Evolutionary conservation across 2,797 vertebrate genomes (phyloP).

Genomic region (Pantherophis alleghaniensis): DNA sequence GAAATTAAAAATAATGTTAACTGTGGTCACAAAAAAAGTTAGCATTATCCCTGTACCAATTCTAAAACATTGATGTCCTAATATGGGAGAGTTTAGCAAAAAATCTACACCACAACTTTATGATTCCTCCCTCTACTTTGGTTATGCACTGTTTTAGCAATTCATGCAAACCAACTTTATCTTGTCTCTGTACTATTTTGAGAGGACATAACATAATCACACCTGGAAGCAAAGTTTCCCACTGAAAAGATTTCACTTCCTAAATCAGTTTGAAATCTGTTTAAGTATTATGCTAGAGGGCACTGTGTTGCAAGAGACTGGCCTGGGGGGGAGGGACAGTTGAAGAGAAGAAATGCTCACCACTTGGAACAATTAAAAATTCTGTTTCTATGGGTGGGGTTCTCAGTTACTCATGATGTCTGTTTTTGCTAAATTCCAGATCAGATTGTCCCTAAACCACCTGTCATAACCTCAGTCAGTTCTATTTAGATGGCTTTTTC

Average conservation of each 20-base stretch:
- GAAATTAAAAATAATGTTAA: background rate
- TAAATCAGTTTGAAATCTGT: background rate
- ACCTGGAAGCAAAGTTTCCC: background rate
- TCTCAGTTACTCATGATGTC: background rate
- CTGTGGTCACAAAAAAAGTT: background rate
- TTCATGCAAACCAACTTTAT: conserved; percentile 32
- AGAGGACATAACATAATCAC: background rate
- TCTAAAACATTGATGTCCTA: background rate
- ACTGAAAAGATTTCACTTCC: conserved; percentile 3
- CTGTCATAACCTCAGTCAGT: background rate
- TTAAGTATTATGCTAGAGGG: conserved; percentile 69
- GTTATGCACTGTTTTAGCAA: conserved; percentile 11
- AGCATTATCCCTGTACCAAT: background rate
- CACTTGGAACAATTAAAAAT: fast-evolving
- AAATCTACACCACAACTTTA: conserved; percentile 40
- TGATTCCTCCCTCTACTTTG: conserved; percentile 38
- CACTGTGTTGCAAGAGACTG: conserved; percentile 64
- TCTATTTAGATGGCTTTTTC: background rate
- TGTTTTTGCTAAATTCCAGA: conserved; percentile 3
- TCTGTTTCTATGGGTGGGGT: background rate
- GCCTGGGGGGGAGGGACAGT: background rate
- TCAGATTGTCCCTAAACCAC: background rate
- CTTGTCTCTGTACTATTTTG: conserved; percentile 43
- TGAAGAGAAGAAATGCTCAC: conserved; percentile 7
- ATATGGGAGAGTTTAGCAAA: conserved; percentile 24